Base-by-base conservation (phyloP, 2,113 vertebrate genomes). In the Myrmecophaga tridactyla region DNA sequence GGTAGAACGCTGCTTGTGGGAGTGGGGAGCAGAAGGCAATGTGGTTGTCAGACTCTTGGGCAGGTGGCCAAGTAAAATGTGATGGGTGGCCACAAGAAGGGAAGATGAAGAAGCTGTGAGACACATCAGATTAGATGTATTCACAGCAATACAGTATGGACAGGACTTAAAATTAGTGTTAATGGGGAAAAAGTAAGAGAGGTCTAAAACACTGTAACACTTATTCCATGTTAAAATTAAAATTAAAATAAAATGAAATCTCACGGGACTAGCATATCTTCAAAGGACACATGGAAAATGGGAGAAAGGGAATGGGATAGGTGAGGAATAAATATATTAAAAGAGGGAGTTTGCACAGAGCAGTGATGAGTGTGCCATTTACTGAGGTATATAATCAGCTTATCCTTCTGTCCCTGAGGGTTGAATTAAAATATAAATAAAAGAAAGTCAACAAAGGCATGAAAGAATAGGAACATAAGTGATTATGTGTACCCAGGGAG, bases 1-100 rank as follows among this genome's bases (percentile, higher is more conserved):
- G 6, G 41, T 0, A 1, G 17, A 10, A 4, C 0, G 0, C 8
- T 23, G 21, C 46, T 0, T 76, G 56, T 12, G 23, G 92, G 6
- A 20, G 34, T 4, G 25, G 80, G 18, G 67, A 36, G 63, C 21
- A 11, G n/a, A 29, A 62, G 34, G 51, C 23, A 41, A 76, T 67
- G 23, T 31, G 41, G n/a, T 8, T 15, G 31, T 13, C 1, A 7
- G 43, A n/a, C 36, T 4, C 1, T 1, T 23, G 21, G 56, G 56
- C 56, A 58, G 23, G 21, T 58, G 56, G 56, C 21, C 56, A 58
- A 21, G 48, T 31, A 27, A 1, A 31, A 41, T 1, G 9, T 5
- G 29, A 53, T 5, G 18, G 39, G 23, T 27, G 67, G 46, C 39
- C 31, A 17, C 29, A 60, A 36, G 11, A 11, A 21, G 0, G 6